These are phyloP conservation scores for Lacanobia wlatinum DNA, from an alignment of 2,888 invertebrate genomes.

Conservation along the genomic window DNA sequence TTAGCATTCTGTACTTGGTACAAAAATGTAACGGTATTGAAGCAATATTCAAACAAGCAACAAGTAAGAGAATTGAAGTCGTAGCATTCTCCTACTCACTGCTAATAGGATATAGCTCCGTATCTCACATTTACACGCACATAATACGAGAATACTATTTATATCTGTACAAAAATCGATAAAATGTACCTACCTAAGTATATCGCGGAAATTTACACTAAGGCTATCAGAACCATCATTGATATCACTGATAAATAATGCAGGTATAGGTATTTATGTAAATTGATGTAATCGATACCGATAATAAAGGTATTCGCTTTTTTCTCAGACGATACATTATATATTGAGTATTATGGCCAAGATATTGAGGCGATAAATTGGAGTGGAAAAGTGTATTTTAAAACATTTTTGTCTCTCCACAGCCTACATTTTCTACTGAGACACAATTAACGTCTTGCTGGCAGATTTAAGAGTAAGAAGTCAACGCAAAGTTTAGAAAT, in stretches of 20 bases:
- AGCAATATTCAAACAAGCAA: constrained; percentile 1
- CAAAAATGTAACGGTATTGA: background rate
- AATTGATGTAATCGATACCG: constrained; percentile 46
- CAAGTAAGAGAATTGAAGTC: constrained; percentile 11
- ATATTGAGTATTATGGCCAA: constrained; percentile 12
- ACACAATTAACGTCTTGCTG: background rate
- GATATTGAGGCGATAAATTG: background rate
- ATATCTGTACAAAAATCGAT: constrained; percentile 55
- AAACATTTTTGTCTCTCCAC: background rate
- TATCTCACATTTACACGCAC: constrained; percentile 24
- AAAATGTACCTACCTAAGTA: constrained; percentile 21
- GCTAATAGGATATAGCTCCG: constrained; percentile 29
- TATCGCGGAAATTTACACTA: constrained; percentile 44
- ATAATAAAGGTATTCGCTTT: constrained; percentile 25
- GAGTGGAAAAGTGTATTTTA: constrained; percentile 7
- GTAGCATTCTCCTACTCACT: constrained; percentile 16
- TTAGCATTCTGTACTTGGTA: background rate
- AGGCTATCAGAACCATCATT: constrained; percentile 44
- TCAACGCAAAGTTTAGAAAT: background rate
- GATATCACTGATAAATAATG: constrained; percentile 53
- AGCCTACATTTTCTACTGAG: background rate
- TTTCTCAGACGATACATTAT: constrained; percentile 23
- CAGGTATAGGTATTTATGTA: constrained; percentile 42
- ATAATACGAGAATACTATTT: constrained; percentile 39
- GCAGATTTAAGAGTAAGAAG: background rate